Base-by-base conservation (phyloP, 2,113 vertebrate species). In the Calyptomena viridis region DNA sequence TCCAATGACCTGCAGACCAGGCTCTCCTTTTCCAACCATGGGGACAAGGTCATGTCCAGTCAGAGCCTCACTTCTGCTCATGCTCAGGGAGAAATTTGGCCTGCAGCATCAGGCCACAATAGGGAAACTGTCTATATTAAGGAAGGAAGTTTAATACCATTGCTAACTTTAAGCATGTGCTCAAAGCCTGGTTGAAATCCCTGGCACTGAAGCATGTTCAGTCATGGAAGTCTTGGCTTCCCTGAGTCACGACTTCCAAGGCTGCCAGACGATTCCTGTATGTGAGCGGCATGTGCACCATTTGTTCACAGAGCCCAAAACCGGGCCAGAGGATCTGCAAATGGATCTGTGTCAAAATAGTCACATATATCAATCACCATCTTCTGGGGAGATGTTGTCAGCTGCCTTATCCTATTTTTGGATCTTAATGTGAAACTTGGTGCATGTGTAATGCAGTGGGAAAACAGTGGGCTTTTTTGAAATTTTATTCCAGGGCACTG, bases 211-310 rank as follows among this genome's bases (percentile, higher is more conserved):
- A 44, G 11, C 55, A 58, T 0, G 0, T 37, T 16, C 44, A 47
- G 46, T 47, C 46, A 47, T 47, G 46, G 9, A 47, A 47, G 46
- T 47, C 46, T 47, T 47, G 46, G 22, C 46, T 22, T 64, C 22
- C 23, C 14, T n/a, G 23, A 75, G 30, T 31, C 40, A 30, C 66
- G 50, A 28, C 44, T 79, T 59, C 53, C 42, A 40, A 1, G 5
- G 46, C 56, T 83, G 44, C 18, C 8, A 4, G 16, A 6, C 21
- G 50, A 81, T 52, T 66, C 44, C 37, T 47, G n/a, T 0, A 0
- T n/a, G 35, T 40, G 25, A 77, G 14, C 23, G 7, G 7, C 1
- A 0, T 6, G 42, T 85, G 35, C 30, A n/a, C 7, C 0, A 0
- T 17, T 23, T 15, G 4, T 13, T 81, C 47, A 28, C 19, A 66